Evolutionary conservation across 2,797 vertebrate species (phyloP).

Genomic region (Tinamus major): DNA sequence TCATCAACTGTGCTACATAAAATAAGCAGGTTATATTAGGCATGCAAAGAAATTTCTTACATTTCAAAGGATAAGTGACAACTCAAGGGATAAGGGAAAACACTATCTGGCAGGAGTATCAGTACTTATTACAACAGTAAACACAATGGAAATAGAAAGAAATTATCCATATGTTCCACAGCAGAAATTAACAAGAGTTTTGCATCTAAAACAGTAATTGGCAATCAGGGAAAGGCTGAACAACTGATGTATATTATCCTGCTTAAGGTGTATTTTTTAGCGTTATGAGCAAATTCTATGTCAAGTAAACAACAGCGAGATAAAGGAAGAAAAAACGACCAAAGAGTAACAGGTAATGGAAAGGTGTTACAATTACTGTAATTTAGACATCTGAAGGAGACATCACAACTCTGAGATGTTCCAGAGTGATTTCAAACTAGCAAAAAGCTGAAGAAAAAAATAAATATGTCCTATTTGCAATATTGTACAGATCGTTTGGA

Average conservation of each 20-base stretch:
- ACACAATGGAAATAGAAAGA: conserved; percentile 48
- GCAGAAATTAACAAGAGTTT: conserved; percentile 42
- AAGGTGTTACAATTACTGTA: conserved; percentile 56
- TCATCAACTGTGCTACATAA: background rate
- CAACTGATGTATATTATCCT: conserved; percentile 39
- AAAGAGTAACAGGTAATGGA: conserved; percentile 31
- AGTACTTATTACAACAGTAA: conserved; percentile 47
- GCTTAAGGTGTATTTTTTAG: conserved; percentile 48
- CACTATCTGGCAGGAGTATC: conserved; percentile 21
- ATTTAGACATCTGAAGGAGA: conserved; percentile 62
- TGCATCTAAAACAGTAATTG: conserved; percentile 51
- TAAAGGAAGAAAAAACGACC: conserved; percentile 14
- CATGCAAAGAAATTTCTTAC: conserved; percentile 15
- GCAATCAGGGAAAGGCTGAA: conserved; percentile 20
- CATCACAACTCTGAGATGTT: background rate
- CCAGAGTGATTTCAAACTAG: conserved; percentile 27
- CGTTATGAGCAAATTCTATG: conserved; percentile 44
- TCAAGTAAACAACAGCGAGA: conserved; percentile 36
- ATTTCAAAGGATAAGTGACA: conserved; percentile 38
- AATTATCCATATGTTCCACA: conserved; percentile 65
- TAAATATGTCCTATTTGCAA: conserved; percentile 2
- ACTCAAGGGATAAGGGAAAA: conserved; percentile 21
- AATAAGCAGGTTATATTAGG: conserved; percentile 9
- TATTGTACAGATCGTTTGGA: background rate
- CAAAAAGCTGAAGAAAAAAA: conserved; percentile 36